Conservation (phyloP, 2,797 vertebrate species). For the Sarcophilus harrisii region DNA sequence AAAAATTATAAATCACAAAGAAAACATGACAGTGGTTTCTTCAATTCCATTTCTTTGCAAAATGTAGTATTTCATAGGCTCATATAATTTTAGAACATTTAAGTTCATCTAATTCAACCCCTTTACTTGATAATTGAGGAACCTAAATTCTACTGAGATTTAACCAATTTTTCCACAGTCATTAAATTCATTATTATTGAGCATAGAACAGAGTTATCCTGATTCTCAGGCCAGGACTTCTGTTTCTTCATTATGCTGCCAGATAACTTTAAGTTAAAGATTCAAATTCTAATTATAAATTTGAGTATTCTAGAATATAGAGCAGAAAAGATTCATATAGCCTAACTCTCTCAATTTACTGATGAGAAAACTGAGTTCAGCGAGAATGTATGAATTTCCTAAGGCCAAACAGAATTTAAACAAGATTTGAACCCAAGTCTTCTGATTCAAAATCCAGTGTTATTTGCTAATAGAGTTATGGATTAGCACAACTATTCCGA, state of each 20-base stretch:
- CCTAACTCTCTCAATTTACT: neutral
- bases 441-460: neutral
- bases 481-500: neutral
- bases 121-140: neutral
- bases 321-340: neutral
- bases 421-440: neutral
- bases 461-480: neutral
- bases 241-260: neutral
- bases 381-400: neutral
- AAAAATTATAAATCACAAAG: neutral
- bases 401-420: neutral
- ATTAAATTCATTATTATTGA: neutral
- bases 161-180: neutral
- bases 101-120: neutral
- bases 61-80: neutral
- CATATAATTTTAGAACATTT: neutral
- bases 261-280: neutral
- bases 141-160: neutral
- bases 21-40: neutral
- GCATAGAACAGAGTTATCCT: neutral
- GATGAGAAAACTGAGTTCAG: neutral
- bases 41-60: neutral
- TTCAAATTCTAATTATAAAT: neutral
- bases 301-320: neutral
- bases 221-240: neutral